These are phyloP conservation scores for Oedothorax gibbosus DNA, from an alignment of 1,140 invertebrate species.

Conservation along the genomic window DNA sequence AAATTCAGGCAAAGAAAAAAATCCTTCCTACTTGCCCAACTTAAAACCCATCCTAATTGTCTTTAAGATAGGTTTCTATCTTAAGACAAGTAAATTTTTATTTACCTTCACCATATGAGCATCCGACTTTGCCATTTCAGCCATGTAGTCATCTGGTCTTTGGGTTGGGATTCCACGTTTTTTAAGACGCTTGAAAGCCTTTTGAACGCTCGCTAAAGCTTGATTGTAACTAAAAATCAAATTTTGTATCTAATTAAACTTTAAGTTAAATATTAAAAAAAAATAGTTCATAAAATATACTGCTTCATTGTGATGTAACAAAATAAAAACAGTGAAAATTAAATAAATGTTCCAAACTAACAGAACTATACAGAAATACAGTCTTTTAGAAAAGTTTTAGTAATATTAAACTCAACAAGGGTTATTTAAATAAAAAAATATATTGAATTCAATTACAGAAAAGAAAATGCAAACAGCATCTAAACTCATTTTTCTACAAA, in stretches of 20 bases:
- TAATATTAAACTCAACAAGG: background rate
- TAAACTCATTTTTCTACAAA: no score
- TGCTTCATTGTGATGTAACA: background rate
- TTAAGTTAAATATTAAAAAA: no score
- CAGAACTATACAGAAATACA: background rate
- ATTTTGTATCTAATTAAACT: background rate
- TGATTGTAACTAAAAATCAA: conserved; percentile 78
- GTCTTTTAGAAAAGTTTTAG: background rate
- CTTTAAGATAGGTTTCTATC: background rate
- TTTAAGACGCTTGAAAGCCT: conserved; percentile 81
- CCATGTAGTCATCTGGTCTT: conserved; percentile 96
- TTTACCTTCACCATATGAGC: conserved; percentile 94
- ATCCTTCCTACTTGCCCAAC: no score
- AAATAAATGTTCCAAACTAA: no score
- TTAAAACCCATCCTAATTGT: background rate
- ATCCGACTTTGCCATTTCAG: conserved; percentile 98
- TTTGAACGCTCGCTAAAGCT: conserved; percentile 87
- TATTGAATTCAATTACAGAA: background rate
- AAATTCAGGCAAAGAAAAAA: background rate
- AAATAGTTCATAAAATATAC: background rate
- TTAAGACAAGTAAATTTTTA: background rate
- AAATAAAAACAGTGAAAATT: background rate
- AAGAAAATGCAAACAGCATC: no score
- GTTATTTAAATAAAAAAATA: background rate
- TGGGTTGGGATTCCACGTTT: conserved; percentile 81